Conservation (phyloP, 92 coral and sea anemone species). For the Phymanthus crucifer region DNA sequence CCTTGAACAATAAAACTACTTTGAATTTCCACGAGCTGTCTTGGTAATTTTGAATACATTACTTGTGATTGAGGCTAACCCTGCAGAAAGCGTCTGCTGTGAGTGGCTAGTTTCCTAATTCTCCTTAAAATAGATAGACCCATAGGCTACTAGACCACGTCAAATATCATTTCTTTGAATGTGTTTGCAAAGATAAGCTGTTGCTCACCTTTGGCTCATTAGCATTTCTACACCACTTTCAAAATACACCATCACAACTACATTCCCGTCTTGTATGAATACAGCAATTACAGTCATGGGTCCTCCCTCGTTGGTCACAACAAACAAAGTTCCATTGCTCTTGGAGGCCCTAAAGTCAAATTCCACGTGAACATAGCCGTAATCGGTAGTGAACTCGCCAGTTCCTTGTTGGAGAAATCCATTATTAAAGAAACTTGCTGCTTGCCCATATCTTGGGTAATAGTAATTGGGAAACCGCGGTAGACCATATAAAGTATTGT, state of each 20-base stretch:
- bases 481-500: constrained; percentile 34
- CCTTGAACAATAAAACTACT: too few species aligned
- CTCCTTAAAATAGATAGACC: too few species aligned
- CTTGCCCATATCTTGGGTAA: constrained; percentile 55
- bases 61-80: too few species aligned
- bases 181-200: too few species aligned
- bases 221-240: constrained; percentile 30
- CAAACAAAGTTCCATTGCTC: constrained; percentile 59
- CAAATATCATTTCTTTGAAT: too few species aligned
- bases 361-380: constrained; percentile 28
- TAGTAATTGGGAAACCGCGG: constrained; percentile 27
- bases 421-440: constrained; percentile 58
- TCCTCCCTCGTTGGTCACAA: constrained; percentile 40
- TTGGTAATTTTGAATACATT: too few species aligned
- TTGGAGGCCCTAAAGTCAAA: constrained; percentile 66
- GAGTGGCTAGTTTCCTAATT: too few species aligned
- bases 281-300: constrained; percentile 37
- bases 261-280: constrained; percentile 25
- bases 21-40: too few species aligned
- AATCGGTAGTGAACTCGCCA: constrained; percentile 53
- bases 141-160: too few species aligned
- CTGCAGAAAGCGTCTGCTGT: too few species aligned
- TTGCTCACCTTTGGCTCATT: constrained; percentile 43
- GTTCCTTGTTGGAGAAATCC: constrained; percentile 60
- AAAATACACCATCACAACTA: constrained; percentile 46